Conservation (phyloP, 1,140 invertebrate species). For the Procambarus virginalis region DNA sequence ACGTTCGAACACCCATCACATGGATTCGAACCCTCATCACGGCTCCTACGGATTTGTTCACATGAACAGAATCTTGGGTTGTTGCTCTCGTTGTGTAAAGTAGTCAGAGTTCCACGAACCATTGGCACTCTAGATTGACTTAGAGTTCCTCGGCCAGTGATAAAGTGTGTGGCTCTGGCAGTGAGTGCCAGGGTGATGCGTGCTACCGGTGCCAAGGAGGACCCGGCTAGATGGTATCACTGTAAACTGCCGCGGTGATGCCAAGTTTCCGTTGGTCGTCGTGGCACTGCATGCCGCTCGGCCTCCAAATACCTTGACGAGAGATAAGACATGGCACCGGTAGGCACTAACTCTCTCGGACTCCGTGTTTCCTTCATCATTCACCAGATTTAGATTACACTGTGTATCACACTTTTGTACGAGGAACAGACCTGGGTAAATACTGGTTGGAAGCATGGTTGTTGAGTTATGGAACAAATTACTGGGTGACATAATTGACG, state of each 20-base stretch:
- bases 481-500: too few relatives aligned
- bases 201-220: constrained; percentile 27
- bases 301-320: constrained; percentile 12
- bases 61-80: too few relatives aligned
- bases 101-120: neutral
- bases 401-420: too few relatives aligned
- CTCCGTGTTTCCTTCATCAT: too few relatives aligned
- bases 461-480: too few relatives aligned
- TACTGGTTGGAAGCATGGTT: too few relatives aligned
- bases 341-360: neutral
- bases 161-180: constrained; percentile 21
- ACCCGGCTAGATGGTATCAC: constrained; percentile 18
- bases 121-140: neutral
- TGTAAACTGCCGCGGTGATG: constrained; percentile 1
- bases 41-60: too few relatives aligned
- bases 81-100: too few relatives aligned
- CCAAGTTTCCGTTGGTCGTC: neutral
- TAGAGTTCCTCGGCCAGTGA: neutral
- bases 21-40: too few relatives aligned
- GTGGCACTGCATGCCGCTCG: neutral
- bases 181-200: constrained; percentile 18
- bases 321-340: neutral
- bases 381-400: too few relatives aligned
- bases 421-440: too few relatives aligned
- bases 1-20: too few relatives aligned